Percentiles rank a stretch among this genome's conserved stretches.
Evolutionary conservation across 2,113 vertebrate species (phyloP).

Genomic region (Nerophis ophidion): DNA sequence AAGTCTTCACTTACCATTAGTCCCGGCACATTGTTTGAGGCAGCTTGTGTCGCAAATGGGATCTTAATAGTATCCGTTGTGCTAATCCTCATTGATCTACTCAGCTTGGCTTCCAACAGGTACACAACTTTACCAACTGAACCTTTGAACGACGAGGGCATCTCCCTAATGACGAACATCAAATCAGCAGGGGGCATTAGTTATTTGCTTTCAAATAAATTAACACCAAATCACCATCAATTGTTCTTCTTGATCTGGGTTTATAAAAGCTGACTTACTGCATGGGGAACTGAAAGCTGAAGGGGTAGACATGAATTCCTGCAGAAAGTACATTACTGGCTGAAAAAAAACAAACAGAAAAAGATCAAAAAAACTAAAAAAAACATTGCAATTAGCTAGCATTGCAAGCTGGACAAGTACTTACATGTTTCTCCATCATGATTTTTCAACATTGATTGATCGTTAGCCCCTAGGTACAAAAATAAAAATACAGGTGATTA

Average conservation of each 20-base stretch:
- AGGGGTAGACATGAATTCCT: conserved; percentile 65
- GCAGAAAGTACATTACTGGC: conserved; percentile 44
- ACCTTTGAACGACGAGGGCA: conserved; percentile 58
- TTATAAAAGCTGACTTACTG: conserved; percentile 48
- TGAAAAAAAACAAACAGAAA: conserved; percentile 24
- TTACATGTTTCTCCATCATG: conserved; percentile 39
- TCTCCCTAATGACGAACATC: conserved; percentile 33
- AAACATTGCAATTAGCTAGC: neutral
- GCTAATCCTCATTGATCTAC: conserved; percentile 55
- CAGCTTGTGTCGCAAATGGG: conserved; percentile 44
- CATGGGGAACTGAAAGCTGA: conserved; percentile 63
- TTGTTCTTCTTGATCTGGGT: too few species aligned
- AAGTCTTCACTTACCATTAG: conserved; percentile 47
- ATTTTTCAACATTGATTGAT: conserved; percentile 13
- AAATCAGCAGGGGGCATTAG: neutral
- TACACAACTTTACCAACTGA: conserved; percentile 57
- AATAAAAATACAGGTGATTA: neutral
- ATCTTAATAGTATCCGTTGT: conserved; percentile 44
- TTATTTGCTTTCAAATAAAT: neutral
- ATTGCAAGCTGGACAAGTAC: conserved; percentile 6
- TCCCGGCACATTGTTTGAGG: neutral
- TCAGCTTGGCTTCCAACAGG: conserved; percentile 52
- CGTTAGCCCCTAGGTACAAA: conserved; percentile 1
- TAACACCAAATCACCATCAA: neutral
- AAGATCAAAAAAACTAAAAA: neutral